A percentile compares a stretch with the other conserved stretches of the same genome.
Conservation (phyloP, 53 echinoderm and acorn worm genomes). For the Paracentrotus lividus region DNA sequence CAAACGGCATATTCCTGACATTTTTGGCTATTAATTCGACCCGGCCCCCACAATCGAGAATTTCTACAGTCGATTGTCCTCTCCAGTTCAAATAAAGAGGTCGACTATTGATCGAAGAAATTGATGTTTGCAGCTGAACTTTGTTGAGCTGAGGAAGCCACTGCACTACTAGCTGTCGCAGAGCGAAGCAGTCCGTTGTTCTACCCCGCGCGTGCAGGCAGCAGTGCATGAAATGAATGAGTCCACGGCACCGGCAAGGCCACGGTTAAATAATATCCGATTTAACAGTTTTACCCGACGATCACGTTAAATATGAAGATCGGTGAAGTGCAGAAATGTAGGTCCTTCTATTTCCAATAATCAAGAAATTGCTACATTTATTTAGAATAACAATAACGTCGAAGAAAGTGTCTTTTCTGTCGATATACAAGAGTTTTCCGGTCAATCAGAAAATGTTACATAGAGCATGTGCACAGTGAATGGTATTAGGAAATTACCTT, state of each 20-base stretch:
- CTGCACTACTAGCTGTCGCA: background rate
- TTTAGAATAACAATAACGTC: background rate
- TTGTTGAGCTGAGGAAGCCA: background rate
- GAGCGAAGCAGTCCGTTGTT: background rate
- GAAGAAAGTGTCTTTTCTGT: background rate
- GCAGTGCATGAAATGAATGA: background rate
- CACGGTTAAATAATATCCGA: too few species aligned
- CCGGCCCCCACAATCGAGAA: background rate
- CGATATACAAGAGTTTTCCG: too few species aligned
- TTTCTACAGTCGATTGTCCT: background rate
- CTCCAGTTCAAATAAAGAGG: background rate
- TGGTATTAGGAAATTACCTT: conserved; percentile 23
- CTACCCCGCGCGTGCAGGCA: background rate
- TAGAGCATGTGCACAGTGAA: conserved; percentile 14
- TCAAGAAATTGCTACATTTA: background rate
- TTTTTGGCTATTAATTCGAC: background rate
- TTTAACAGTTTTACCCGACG: too few species aligned
- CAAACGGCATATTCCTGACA: conserved; percentile 22
- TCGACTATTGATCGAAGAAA: background rate
- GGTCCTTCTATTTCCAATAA: background rate
- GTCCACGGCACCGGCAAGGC: background rate
- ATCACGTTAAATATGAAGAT: background rate
- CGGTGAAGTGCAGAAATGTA: background rate
- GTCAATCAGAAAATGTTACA: background rate
- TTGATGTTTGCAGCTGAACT: background rate